These are phyloP conservation scores for Rhinoptilus africanus DNA, from an alignment of 2,113 vertebrate genomes.

Conservation along the genomic window DNA sequence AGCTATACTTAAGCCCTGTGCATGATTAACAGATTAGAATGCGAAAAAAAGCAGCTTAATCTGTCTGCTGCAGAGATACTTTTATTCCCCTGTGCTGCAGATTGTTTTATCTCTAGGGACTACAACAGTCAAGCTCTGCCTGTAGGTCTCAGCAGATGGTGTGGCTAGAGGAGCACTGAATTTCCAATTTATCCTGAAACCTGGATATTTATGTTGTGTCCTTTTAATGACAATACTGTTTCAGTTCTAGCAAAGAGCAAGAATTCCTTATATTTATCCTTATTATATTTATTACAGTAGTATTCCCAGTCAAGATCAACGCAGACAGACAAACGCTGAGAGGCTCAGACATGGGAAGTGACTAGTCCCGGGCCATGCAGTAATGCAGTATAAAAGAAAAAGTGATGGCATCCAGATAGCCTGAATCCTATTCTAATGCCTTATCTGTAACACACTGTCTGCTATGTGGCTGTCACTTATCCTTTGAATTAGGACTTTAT, in stretches of 20 bases:
- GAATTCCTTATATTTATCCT: neutral
- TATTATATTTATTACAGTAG: neutral
- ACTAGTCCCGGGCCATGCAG: neutral
- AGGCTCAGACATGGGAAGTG: neutral
- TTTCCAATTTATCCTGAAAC: neutral
- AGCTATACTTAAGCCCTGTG: constrained; percentile 23
- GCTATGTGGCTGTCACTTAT: neutral
- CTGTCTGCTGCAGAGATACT: constrained; percentile 19
- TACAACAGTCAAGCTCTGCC: neutral
- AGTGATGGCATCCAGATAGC: neutral
- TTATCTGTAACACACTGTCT: neutral
- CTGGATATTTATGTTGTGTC: neutral
- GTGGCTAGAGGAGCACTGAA: neutral
- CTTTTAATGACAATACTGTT: neutral
- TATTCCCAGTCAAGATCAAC: neutral
- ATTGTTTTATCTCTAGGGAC: constrained; percentile 9
- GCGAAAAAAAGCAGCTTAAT: constrained; percentile 5
- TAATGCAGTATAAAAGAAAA: neutral
- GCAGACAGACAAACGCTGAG: neutral
- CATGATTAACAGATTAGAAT: constrained; percentile 64
- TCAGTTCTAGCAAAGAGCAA: neutral
- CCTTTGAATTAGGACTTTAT: neutral
- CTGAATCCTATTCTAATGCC: neutral
- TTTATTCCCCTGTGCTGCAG: neutral
- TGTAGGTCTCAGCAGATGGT: constrained; percentile 10